Percentiles rank a stretch among this genome's conserved stretches.
Evolutionary conservation across 2,797 vertebrate genomes (phyloP).

Genomic region (Pitangus sulphuratus): DNA sequence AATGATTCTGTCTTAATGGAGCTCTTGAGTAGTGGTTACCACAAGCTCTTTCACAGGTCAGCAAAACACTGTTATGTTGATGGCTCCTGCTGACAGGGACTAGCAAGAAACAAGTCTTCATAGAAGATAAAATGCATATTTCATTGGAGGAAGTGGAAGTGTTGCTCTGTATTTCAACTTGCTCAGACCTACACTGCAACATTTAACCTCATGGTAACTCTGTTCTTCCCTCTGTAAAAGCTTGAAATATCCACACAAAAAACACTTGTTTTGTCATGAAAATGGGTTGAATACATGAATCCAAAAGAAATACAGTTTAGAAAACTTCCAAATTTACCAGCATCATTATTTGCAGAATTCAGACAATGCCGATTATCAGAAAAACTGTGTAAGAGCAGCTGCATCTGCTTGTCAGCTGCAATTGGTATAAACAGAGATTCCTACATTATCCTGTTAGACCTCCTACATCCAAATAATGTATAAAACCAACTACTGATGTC

Average conservation of each 20-base stretch:
- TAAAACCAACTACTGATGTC: background rate
- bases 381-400: background rate
- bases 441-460: background rate
- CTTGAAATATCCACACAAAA: constrained; percentile 33
- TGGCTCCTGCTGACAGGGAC: constrained; percentile 58
- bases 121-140: constrained; percentile 64
- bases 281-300: constrained; percentile 47
- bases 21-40: constrained; percentile 56
- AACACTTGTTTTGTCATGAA: constrained; percentile 23
- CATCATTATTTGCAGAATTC: background rate
- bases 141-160: constrained; percentile 54
- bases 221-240: constrained; percentile 40
- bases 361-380: background rate
- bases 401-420: background rate
- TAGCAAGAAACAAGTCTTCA: constrained; percentile 63
- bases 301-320: background rate
- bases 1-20: constrained; percentile 65
- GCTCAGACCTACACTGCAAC: background rate
- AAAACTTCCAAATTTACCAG: background rate
- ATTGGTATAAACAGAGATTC: background rate
- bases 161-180: constrained; percentile 57
- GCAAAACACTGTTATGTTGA: constrained; percentile 63
- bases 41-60: constrained; percentile 73
- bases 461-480: background rate
- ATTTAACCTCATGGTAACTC: constrained; percentile 45